Evolutionary conservation across 2,113 vertebrate species (phyloP).

Genomic region (Sciurus niger): DNA sequence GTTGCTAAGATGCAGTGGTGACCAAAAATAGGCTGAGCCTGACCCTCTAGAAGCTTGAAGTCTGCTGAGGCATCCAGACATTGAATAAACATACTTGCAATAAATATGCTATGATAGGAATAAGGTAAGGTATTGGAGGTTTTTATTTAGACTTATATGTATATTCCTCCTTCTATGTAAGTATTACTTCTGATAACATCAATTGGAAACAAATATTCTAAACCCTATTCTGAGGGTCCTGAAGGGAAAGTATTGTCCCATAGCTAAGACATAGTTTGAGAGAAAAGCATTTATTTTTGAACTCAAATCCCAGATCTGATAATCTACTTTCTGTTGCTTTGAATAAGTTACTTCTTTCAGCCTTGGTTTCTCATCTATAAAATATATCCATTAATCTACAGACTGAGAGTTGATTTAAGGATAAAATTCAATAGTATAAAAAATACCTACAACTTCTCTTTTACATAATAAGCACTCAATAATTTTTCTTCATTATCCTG

Average conservation of each 20-base stretch:
- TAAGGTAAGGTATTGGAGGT: background rate
- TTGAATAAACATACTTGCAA: background rate
- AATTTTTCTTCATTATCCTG: background rate
- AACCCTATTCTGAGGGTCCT: background rate
- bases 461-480: background rate
- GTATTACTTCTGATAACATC: background rate
- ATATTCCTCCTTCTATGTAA: background rate
- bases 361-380: background rate
- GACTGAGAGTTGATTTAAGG: background rate
- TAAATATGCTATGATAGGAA: background rate
- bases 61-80: background rate
- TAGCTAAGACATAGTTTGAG: background rate
- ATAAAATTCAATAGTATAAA: background rate
- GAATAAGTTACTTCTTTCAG: background rate
- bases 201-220: background rate
- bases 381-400: background rate
- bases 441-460: conserved; percentile 13
- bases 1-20: background rate
- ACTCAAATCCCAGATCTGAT: background rate
- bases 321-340: background rate
- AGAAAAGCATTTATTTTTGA: background rate
- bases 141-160: background rate
- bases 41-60: background rate
- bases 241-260: background rate
- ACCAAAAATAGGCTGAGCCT: background rate